These are phyloP conservation scores for Jaculus jaculus DNA, from an alignment of 2,113 vertebrate genomes.

Conservation along the genomic window DNA sequence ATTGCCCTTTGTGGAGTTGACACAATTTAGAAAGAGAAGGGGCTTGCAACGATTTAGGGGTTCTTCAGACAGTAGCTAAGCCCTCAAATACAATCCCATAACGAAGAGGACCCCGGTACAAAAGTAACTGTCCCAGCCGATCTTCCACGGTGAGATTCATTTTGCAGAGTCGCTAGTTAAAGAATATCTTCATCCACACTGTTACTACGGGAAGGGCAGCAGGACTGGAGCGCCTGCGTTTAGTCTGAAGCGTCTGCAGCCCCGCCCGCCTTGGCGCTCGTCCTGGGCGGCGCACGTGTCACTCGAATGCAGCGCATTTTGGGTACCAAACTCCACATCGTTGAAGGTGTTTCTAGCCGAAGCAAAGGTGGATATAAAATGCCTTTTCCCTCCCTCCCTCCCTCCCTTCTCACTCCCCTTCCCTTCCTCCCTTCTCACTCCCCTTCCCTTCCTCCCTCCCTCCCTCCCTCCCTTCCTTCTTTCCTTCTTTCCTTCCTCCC, in stretches of 20 bases:
- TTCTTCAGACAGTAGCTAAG: neutral
- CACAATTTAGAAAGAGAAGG: constrained; percentile 1
- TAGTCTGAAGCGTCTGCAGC: constrained; percentile 6
- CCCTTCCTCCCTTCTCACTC: too few species aligned
- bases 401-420: too few species aligned
- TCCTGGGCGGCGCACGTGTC: too few species aligned
- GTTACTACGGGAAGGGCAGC: neutral
- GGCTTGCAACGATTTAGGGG: neutral
- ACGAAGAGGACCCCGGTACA: neutral
- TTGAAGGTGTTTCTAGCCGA: constrained; percentile 70
- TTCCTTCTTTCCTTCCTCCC: too few species aligned
- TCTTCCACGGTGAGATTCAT: neutral
- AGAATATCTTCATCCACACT: neutral
- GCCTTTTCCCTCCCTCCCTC: constrained; percentile 19
- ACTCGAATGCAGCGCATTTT: constrained; percentile 59
- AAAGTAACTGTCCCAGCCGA: neutral
- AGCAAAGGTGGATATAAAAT: constrained; percentile 73
- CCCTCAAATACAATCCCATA: neutral
- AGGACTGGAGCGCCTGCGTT: neutral
- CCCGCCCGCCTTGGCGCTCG: too few species aligned
- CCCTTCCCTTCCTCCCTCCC: too few species aligned
- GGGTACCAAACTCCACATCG: constrained; percentile 60
- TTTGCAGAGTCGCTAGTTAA: neutral
- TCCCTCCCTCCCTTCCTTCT: too few species aligned
- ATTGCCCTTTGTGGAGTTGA: neutral